Percentiles rank a stretch among this genome's conserved stretches.
phyloP scores from a whole-genome alignment of 2,888 invertebrate species.

The Epsilonema sp. region DNA sequence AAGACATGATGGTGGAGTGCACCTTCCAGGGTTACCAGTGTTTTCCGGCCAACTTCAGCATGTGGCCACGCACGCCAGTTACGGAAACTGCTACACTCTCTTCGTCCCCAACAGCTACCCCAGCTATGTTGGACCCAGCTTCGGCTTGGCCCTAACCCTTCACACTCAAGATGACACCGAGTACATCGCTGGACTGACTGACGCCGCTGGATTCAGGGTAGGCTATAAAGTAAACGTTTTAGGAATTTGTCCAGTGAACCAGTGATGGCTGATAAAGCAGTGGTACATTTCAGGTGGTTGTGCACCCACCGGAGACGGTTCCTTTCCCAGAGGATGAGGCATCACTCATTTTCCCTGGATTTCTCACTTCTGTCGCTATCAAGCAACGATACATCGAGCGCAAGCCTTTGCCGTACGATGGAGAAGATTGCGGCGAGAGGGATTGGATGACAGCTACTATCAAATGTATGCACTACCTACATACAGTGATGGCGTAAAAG shows the following conservation, averaged over 20 bases:
- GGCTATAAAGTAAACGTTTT: too few species aligned
- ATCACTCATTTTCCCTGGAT: conserved; percentile 6
- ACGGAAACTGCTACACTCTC: conserved; percentile 8
- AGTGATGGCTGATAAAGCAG: too few species aligned
- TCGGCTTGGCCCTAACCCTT: conserved; percentile 4
- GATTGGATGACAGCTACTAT: background rate
- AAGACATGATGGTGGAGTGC: conserved; percentile 4
- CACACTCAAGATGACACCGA: conserved; percentile 2
- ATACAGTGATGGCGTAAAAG: too few species aligned
- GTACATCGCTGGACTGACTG: background rate
- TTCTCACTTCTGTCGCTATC: conserved; percentile 4
- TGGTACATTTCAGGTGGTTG: conserved; percentile 3
- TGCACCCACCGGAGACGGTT: conserved; percentile 5
- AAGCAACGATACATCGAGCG: conserved; percentile 1
- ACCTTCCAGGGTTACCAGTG: conserved; percentile 1
- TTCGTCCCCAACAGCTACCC: background rate
- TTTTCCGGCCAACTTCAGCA: conserved; percentile 2
- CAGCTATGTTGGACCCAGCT: conserved; percentile 4
- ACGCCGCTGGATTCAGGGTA: conserved; percentile 5
- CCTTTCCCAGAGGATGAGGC: conserved; percentile 8
- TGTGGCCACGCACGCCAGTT: background rate
- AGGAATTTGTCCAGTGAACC: too few species aligned
- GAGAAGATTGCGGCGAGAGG: conserved; percentile 4
- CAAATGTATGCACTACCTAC: too few species aligned
- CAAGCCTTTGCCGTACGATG: conserved; percentile 8